Percentiles rank a stretch among this genome's conserved stretches.
These are phyloP conservation scores for Lonchura striata DNA, from an alignment of 2,113 vertebrate genomes.

Conservation along the genomic window DNA sequence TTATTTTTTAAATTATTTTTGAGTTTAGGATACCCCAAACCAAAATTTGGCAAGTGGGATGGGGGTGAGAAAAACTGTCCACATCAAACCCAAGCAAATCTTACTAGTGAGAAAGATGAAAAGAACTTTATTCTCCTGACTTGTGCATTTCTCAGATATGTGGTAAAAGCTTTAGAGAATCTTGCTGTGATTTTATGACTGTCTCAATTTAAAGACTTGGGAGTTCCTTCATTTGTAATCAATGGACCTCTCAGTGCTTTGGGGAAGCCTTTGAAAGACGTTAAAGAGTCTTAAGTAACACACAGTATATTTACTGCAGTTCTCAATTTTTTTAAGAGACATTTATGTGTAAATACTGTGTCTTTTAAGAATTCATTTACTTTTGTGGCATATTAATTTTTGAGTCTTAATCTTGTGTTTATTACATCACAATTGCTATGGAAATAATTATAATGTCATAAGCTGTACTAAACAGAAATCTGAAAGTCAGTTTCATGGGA, in stretches of 20 bases:
- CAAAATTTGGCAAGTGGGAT: neutral
- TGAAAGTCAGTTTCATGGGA: neutral
- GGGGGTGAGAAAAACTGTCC: neutral
- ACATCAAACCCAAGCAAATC: neutral
- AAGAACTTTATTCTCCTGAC: neutral
- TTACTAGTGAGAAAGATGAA: neutral
- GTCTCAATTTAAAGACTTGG: neutral
- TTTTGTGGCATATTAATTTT: neutral
- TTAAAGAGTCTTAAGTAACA: neutral
- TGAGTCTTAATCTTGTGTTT: neutral
- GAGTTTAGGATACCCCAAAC: neutral
- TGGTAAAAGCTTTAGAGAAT: neutral
- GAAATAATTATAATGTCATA: conserved; percentile 1
- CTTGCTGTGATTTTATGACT: neutral
- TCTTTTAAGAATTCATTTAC: neutral
- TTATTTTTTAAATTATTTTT: neutral
- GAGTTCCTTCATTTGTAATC: neutral
- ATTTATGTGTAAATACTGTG: neutral
- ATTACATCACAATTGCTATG: neutral
- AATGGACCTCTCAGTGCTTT: neutral
- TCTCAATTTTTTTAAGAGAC: neutral
- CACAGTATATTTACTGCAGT: neutral
- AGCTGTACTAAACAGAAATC: conserved; percentile 3
- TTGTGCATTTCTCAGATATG: neutral
- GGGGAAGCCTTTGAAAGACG: neutral